phyloP scores from a whole-genome alignment of 2,888 invertebrate species.

The Epinotia nisella region DNA sequence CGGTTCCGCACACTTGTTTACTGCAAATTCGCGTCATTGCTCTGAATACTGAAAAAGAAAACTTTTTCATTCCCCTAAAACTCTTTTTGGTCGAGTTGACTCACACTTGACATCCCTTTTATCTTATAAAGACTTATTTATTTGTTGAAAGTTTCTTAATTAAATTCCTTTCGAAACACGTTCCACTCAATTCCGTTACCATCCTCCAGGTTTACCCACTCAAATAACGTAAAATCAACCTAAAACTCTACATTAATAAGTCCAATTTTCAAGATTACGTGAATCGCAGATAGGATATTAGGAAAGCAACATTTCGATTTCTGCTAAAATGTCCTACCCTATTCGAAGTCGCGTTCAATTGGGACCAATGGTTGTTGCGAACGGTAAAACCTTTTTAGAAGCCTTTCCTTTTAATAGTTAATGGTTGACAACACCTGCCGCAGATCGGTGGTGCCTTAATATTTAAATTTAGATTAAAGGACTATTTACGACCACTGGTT shows the following conservation, averaged over 20 bases:
- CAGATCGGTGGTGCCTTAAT: conserved; percentile 7
- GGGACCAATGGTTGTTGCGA: background rate
- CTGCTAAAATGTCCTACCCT: conserved; percentile 6
- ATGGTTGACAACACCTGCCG: conserved; percentile 31
- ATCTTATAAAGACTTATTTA: background rate
- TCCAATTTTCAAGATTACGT: background rate
- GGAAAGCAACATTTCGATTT: background rate
- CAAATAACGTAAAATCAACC: background rate
- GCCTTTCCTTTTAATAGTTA: conserved; percentile 8
- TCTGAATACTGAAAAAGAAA: too few relatives aligned
- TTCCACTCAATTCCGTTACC: background rate
- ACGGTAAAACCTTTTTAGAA: conserved; percentile 2
- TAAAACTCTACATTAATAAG: background rate
- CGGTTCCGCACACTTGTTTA: too few relatives aligned
- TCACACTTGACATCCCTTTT: background rate
- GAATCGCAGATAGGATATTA: background rate
- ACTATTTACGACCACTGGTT: conserved; percentile 11
- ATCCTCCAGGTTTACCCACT: background rate
- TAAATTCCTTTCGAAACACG: conserved; percentile 2
- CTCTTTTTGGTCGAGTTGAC: too few relatives aligned
- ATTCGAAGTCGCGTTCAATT: background rate
- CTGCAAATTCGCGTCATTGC: too few relatives aligned
- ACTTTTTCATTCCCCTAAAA: too few relatives aligned
- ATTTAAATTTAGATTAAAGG: conserved; percentile 23
- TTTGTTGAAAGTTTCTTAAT: background rate